Evolutionary conservation across 2,888 invertebrate genomes (phyloP), one percentile per base, ranked within the genome.

Genomic region (Drosophila seclusa): DNA sequence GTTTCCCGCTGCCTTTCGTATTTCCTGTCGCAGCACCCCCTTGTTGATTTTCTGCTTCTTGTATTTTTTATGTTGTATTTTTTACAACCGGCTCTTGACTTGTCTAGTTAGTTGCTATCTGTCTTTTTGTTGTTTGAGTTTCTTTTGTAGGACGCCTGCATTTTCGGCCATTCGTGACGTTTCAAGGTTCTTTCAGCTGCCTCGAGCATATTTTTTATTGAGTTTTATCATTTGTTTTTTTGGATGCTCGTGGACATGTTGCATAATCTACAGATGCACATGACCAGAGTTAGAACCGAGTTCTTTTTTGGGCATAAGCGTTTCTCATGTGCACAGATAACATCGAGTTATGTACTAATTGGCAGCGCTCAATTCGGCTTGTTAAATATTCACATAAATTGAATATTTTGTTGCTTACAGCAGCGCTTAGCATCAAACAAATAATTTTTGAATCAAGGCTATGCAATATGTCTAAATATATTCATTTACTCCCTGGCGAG

Each of bases 151-250:
- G 65, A 58, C 68, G 64, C 70, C 60, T 52, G 55, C 63, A 69
- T 70, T 77, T 83, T 77, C 74, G 79, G 81, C 36, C 77, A 79
- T 52, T 82, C 70, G 67, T 61, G 60, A 42, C 69, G 82, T 68
- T 73, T 88, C 87, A 88, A 85, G 89, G 85, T 82, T 88, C 74
- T 76, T 67, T 63, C 49, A 49, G 58, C 54, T 27, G 55, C 62
- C 53, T 42, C 61, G 42, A 54, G 66, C 42, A 50, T 63, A 64
- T 55, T 66, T 66, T 42, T 49, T 18, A 38, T 52, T 67, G 49
- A 27, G 4, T 48, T 38, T 3, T 8, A n/a, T n/a, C n/a, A n/a
- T 4, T 36, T 11, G 24, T 16, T 4, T 65, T 50, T 55, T 72
- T 16, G 2, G 45, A 36, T 42, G 66, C 54, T 55, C 7, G 45